Base-by-base conservation (phyloP, 92 coral and sea anemone species). In the Scolanthus callimorphus region DNA sequence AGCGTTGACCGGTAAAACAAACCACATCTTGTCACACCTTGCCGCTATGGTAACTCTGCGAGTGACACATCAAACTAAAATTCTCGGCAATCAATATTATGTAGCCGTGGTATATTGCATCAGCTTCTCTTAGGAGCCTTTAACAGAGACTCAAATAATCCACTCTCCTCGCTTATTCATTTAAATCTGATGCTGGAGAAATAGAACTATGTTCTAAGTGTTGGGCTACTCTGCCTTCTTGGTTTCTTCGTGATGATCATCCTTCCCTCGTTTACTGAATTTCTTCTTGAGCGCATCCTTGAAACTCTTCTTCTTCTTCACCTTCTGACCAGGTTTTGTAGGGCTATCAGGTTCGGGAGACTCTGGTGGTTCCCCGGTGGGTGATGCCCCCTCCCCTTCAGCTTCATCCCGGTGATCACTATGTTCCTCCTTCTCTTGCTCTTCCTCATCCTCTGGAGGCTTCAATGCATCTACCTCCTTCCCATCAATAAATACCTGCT, bases 231-330 rank as follows among this genome's bases (percentile, higher is more conserved):
- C 82, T n/a, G 56, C 61, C 29, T 59, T 70, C 39, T 56, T 52
- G 23, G 71, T 38, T 51, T 79, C 57, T 46, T 79, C 78, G 13
- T 71, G 69, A n/a, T 79, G 74, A 4, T 79, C 79, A 63, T 79
- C 85, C 29, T 65, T 70, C 1, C 77, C 85, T 55, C 79, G 61
- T 60, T 76, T 75, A 70, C 89, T 74, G 55, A 88, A 76, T 62
- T 71, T 76, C 81, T 88, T 83, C 57, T 76, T 76, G 65, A 75
- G 48, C 17, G 83, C 80, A 70, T 88, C 80, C 56, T 62, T 83
- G 55, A 88, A 88, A 73, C 96, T 88, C 82, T 73, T 69, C 86
- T 83, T 88, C 81, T 88, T 88, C 76, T 88, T 88, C 0, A 88
- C 90, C 49, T 83, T 88, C 11, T 78, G 64, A 1, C 85, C 69